Evolutionary conservation across 2,113 vertebrate species (phyloP).

Genomic region (Microcebus jonahi): DNA sequence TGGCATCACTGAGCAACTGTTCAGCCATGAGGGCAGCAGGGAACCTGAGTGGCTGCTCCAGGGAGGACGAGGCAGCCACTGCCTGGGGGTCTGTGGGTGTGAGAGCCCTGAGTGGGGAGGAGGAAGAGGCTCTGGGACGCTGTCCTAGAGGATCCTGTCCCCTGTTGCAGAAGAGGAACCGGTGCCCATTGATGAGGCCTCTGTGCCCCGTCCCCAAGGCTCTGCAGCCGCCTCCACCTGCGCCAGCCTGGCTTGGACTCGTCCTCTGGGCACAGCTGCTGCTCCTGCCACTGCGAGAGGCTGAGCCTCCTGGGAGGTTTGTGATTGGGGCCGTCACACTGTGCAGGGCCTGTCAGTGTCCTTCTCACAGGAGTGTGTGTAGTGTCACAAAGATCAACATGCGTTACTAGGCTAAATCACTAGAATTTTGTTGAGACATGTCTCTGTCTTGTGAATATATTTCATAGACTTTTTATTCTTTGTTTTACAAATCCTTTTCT

Average conservation of each 20-base stretch:
- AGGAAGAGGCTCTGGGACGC: too few species aligned
- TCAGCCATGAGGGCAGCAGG: background rate
- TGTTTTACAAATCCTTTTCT: too few species aligned
- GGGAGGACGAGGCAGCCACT: too few species aligned
- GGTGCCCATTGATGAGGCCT: too few species aligned
- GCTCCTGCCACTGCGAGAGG: too few species aligned
- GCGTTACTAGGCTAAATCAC: background rate
- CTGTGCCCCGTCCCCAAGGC: background rate
- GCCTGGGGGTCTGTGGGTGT: too few species aligned
- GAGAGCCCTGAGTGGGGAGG: too few species aligned
- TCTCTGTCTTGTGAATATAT: background rate
- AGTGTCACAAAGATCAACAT: background rate
- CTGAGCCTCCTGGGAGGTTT: too few species aligned
- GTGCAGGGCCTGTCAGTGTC: background rate
- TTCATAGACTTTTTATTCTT: background rate
- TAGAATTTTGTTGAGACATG: background rate
- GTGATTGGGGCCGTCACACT: background rate
- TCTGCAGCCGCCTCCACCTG: background rate
- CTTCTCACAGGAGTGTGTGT: rapidly evolving
- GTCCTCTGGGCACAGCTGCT: too few species aligned
- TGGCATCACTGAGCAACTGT: background rate
- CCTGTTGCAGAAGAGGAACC: background rate
- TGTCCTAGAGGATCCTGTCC: background rate
- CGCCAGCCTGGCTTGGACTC: too few species aligned
- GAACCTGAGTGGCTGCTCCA: too few species aligned